These are phyloP conservation scores for Bombylius discolor DNA, from an alignment of 2,888 invertebrate species.

Conservation along the genomic window DNA sequence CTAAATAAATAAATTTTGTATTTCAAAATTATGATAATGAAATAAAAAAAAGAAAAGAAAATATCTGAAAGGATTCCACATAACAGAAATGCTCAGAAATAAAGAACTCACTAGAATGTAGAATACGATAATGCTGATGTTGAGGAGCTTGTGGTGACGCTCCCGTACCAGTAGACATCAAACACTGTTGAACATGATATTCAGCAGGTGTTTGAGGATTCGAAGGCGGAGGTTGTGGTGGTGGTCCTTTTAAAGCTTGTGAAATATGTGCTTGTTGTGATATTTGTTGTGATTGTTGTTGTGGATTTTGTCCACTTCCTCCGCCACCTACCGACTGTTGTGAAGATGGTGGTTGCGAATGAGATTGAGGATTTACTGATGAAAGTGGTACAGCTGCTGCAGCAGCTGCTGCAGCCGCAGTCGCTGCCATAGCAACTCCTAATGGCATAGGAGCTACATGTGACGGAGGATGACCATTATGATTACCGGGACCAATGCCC, in stretches of 20 bases:
- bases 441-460: slow-evolving; percentile 9
- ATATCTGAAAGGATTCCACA: neutral
- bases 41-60: too few species aligned
- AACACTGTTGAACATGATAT: slow-evolving; percentile 12
- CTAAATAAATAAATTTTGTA: too few species aligned
- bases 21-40: too few species aligned
- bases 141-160: slow-evolving; percentile 6
- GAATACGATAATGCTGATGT: slow-evolving; percentile 13
- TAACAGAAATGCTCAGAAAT: neutral
- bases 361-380: slow-evolving; percentile 2
- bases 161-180: neutral
- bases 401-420: slow-evolving; percentile 9
- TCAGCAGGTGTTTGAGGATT: slow-evolving; percentile 8
- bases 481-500: slow-evolving; percentile 10
- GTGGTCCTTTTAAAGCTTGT: slow-evolving; percentile 10
- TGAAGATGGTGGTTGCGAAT: neutral
- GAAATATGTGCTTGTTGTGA: slow-evolving; percentile 7
- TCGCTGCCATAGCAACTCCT: slow-evolving; percentile 13
- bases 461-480: slow-evolving; percentile 7
- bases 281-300: neutral
- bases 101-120: slow-evolving; percentile 13
- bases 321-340: neutral
- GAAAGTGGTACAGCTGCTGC: slow-evolving; percentile 6
- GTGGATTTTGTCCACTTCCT: too few species aligned
- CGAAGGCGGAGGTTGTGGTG: slow-evolving; percentile 5